phyloP scores from a whole-genome alignment of 1,140 invertebrate genomes.

The Pachypsylla venusta region DNA sequence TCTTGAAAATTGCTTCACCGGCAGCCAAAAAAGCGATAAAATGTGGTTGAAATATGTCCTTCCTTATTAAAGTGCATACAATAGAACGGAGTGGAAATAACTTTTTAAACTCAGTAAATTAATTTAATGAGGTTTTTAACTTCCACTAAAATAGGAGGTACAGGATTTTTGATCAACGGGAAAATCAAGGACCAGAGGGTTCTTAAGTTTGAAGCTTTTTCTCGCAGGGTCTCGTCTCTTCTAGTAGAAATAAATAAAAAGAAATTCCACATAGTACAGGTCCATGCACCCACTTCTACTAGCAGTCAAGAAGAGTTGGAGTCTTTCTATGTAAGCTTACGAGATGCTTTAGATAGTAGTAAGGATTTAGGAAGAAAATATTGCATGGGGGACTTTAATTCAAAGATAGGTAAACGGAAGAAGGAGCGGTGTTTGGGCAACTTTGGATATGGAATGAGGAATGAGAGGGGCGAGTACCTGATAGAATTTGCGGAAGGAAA shows the following conservation, averaged over 20 bases:
- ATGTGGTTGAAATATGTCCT: too few relatives aligned
- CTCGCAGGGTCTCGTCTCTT: not conserved
- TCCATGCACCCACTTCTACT: not conserved
- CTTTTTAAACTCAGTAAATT: too few relatives aligned
- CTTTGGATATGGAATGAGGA: not conserved
- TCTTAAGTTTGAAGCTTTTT: not conserved
- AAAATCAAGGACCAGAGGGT: not conserved
- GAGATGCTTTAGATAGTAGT: not conserved
- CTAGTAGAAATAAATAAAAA: not conserved
- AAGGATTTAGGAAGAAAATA: not conserved
- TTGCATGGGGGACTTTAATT: not conserved
- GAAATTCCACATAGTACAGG: conserved; percentile 1
- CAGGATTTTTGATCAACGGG: not conserved
- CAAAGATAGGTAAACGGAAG: not conserved
- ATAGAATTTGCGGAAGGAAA: not conserved
- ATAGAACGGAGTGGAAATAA: too few relatives aligned
- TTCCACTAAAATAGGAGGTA: too few relatives aligned
- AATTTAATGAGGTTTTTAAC: too few relatives aligned
- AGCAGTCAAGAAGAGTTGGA: not conserved
- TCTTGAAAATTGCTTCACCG: too few relatives aligned
- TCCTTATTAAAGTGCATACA: too few relatives aligned
- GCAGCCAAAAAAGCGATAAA: too few relatives aligned
- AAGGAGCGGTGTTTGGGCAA: not conserved
- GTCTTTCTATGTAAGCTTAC: not conserved
- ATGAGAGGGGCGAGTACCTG: not conserved